Evolutionary conservation across 2,888 invertebrate species (phyloP), one percentile per base, ranked within the genome.

Genomic region (Graphium colonna): DNA sequence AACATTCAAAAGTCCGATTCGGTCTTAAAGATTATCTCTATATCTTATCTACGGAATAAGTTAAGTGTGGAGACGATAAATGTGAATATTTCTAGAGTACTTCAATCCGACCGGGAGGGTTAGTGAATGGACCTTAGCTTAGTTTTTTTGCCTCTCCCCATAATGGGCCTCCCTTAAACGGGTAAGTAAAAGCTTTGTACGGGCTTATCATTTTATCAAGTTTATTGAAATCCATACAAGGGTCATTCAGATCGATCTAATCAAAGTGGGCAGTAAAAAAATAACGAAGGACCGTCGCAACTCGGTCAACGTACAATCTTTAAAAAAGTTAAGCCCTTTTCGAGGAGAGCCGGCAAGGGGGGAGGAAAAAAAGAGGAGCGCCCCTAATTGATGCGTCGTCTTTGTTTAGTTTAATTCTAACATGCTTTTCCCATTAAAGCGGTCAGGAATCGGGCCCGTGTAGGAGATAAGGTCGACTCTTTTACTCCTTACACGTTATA

Each of bases 321-420:
- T 80, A 77, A 87, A n/a, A 84, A 86, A 82, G 75, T 82, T 79
- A 75, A 85, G 77, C 77, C 81, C 80, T 80, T 88, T 83, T 85
- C 78, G 64, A 77, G 74, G 73, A 70, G 64, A 65, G 59, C 4
- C 26, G 7, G 26, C n/a, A n/a, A n/a, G n/a, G n/a, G n/a, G n/a
- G 4, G 26, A 26, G 7, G 7, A 26, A 26, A 66, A 69, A 80
- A 79, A 77, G 68, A 79, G 73, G 72, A 75, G 71, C 75, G 77
- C 70, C 80, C 81, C 87, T 90, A 90, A 90, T 90, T 90, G 90
- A 90, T 90, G 90, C 89, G 87, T 90, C 86, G 87, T 85, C 89
- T 90, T 89, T 89, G 89, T 88, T 90, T 88, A 90, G 90, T 86
- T 90, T 88, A 89, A 90, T 89, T 90, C 89, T 86, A 87, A 90